A percentile compares a stretch with the other conserved stretches of the same genome.
These are phyloP conservation scores for Forbesichthys papilliferus DNA, from an alignment of 2,113 vertebrate species.

Conservation along the genomic window DNA sequence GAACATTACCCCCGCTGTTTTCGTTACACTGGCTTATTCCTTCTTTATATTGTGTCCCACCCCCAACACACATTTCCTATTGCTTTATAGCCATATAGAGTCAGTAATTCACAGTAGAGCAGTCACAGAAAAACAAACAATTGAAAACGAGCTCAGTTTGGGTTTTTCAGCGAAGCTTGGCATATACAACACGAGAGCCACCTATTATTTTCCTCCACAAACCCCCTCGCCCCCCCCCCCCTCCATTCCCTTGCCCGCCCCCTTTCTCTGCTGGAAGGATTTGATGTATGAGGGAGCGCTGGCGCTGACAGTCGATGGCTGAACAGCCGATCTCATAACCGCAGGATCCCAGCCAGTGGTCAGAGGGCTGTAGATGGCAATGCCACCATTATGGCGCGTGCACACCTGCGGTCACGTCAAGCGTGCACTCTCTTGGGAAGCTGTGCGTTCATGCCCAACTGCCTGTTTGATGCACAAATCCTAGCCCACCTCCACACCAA, in stretches of 20 bases:
- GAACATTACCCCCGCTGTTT: too few relatives aligned
- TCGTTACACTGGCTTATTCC: too few relatives aligned
- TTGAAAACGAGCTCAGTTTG: too few relatives aligned
- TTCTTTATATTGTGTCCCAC: too few relatives aligned
- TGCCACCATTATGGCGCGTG: not conserved
- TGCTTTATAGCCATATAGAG: too few relatives aligned
- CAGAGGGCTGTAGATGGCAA: not conserved
- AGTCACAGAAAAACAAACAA: too few relatives aligned
- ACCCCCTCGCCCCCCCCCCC: not conserved
- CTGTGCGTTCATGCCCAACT: too few relatives aligned
- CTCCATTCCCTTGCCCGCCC: not conserved
- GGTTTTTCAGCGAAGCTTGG: too few relatives aligned
- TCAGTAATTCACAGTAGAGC: too few relatives aligned
- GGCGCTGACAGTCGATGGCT: not conserved
- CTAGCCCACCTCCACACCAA: not conserved
- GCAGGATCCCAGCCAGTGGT: not conserved
- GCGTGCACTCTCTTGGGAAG: not conserved
- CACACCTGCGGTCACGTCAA: not conserved
- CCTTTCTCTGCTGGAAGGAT: not conserved
- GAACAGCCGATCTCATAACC: not conserved
- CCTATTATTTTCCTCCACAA: not conserved
- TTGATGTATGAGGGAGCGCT: constrained; percentile 2
- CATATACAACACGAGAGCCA: too few relatives aligned
- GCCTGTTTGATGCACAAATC: not conserved
- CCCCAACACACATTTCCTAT: too few relatives aligned